Base-by-base conservation (phyloP, 1,140 invertebrate genomes). In the Aphaenogaster rudis region DNA sequence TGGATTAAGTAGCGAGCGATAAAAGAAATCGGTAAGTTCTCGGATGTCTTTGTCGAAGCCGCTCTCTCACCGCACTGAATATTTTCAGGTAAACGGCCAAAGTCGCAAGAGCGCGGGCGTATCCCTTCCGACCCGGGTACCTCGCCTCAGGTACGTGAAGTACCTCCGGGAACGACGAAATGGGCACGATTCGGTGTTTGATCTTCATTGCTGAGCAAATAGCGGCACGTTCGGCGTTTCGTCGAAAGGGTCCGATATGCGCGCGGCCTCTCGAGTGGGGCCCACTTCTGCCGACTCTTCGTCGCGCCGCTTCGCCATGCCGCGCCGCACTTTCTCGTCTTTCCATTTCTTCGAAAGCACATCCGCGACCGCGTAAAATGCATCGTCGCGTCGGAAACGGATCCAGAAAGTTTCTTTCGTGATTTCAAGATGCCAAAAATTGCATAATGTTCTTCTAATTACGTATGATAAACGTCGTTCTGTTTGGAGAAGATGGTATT, bases 141-240 rank as follows among this genome's bases (percentile, higher is more conserved):
- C 42, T 61, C 52, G 63, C n/a, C 69, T 36, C 79, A 81, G 90
- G 89, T 88, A 90, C 66, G 48, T 52, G 13, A 54, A 74, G 79
- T 87, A 74, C 80, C 36, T 21, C 66, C 52, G 69, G 57, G 50
- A 78, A 88, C 67, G 76, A 50, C 85, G 89, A 91, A 90, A 91
- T 86, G 80, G 86, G 91, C 92, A 92, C 92, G 93, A 92, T 92
- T 87, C 89, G 59, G 85, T 94, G 93, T 94, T 94, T 94, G 92
- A 93, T 74, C 90, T 91, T 91, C 67, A 86, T 79, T 84, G 87
- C 86, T 91, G 88, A 89, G 88, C 92, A 95, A 95, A 94, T 92
- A 94, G 92, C 93, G 94, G 92, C 92, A 89, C 92, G 94, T 92
- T 93, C 93, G 89, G 88, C 85, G 89, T 91, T 92, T 92, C 84